These are phyloP conservation scores for Madoqua kirkii DNA, from an alignment of 2,113 vertebrate species.

Conservation along the genomic window DNA sequence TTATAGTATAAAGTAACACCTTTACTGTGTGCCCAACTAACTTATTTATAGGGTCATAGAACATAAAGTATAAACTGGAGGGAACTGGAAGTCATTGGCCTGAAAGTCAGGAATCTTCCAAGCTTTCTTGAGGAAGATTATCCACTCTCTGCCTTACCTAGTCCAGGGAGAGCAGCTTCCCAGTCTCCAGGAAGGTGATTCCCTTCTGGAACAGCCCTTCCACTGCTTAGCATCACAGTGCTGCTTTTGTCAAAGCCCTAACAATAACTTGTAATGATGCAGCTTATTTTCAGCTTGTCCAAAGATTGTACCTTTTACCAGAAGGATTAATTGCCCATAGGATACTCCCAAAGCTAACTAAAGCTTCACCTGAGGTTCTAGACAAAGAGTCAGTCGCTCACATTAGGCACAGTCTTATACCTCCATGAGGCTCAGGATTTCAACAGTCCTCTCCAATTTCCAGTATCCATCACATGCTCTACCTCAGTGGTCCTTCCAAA, in stretches of 20 bases:
- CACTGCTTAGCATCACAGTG: not conserved
- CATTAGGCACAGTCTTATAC: not conserved
- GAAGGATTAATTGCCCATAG: not conserved
- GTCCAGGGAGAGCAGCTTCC: not conserved
- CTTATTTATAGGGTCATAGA: conserved; percentile 41
- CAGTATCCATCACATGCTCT: not conserved
- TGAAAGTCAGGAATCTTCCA: not conserved
- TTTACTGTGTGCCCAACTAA: not conserved
- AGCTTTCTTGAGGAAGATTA: not conserved
- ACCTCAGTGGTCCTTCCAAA: not conserved
- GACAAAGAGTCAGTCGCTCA: not conserved
- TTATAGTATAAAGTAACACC: not conserved
- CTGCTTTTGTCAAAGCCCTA: not conserved
- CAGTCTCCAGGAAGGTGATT: fast-evolving
- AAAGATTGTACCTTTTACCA: not conserved
- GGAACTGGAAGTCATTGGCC: not conserved
- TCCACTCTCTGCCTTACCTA: not conserved
- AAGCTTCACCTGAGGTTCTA: not conserved
- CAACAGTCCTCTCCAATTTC: not conserved
- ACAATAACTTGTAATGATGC: not conserved
- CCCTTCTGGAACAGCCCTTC: too few relatives aligned
- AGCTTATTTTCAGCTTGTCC: not conserved
- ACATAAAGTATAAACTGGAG: not conserved
- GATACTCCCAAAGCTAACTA: not conserved
- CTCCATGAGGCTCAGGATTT: not conserved